Conservation (phyloP, 2,113 vertebrate species). For the Mastomys coucha region DNA sequence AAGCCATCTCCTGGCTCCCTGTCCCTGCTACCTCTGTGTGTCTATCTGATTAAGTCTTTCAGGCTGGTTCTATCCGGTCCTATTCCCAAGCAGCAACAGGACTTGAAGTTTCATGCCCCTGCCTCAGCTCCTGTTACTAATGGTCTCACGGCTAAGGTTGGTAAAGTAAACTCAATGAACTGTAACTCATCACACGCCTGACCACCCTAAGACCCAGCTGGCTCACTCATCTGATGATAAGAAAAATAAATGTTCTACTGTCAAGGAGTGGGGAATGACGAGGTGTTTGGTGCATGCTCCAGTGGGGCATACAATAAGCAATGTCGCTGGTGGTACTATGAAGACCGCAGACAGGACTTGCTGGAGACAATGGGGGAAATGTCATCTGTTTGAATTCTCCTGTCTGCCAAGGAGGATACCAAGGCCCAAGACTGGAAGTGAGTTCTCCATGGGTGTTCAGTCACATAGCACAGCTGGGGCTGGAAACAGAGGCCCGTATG, state of each 20-base stretch:
- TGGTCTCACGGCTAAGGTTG: not conserved
- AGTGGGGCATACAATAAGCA: not conserved
- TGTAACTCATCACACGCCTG: not conserved
- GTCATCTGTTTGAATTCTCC: not conserved
- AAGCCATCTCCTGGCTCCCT: not conserved
- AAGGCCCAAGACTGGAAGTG: not conserved
- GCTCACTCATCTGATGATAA: not conserved
- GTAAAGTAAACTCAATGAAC: not conserved
- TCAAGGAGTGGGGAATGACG: not conserved
- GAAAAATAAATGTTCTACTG: not conserved
- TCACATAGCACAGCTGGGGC: not conserved
- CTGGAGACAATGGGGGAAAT: not conserved
- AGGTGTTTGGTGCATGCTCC: not conserved
- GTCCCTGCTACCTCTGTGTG: not conserved
- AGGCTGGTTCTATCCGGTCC: not conserved
- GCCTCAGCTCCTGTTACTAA: not conserved
- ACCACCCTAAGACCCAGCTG: not conserved
- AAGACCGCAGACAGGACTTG: not conserved
- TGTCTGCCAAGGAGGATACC: not conserved
- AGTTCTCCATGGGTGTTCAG: not conserved
- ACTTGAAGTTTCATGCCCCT: not conserved
- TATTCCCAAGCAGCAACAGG: not conserved
- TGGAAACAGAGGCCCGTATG: accelerated
- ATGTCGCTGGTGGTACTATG: accelerated
- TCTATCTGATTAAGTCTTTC: not conserved